phyloP scores from a whole-genome alignment of 2,797 vertebrate genomes.

The Trachops cirrhosus region DNA sequence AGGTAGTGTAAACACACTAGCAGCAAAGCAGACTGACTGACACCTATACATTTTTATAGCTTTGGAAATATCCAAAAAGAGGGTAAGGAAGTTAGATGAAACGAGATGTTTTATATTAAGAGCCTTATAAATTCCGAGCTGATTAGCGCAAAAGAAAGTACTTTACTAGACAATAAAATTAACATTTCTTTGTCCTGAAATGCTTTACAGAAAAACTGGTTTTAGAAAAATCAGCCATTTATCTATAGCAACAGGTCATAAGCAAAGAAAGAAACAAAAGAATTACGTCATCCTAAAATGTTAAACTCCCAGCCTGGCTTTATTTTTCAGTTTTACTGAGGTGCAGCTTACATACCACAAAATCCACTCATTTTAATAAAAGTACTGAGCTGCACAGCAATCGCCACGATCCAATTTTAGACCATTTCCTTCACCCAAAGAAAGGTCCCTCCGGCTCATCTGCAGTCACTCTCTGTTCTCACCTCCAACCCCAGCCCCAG shows the following conservation, averaged over 20 bases:
- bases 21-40: not conserved
- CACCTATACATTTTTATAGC: not conserved
- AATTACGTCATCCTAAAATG: not conserved
- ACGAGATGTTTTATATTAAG: not conserved
- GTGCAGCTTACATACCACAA: not conserved
- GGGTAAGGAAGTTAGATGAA: not conserved
- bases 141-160: not conserved
- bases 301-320: not conserved
- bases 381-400: not conserved
- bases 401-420: not conserved
- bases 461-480: not conserved
- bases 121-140: not conserved
- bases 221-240: not conserved
- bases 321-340: not conserved
- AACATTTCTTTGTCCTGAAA: slow-evolving; percentile 22
- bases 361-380: not conserved
- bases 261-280: not conserved
- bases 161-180: not conserved
- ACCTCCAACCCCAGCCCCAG: not conserved
- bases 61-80: not conserved
- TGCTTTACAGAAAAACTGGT: not conserved
- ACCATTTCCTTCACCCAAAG: not conserved
- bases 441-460: not conserved
- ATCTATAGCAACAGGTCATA: not conserved
- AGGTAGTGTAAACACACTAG: not conserved